Percentiles rank a stretch among this genome's conserved stretches.
phyloP scores from a whole-genome alignment of 2,888 invertebrate genomes.

The Apodemia zela region DNA sequence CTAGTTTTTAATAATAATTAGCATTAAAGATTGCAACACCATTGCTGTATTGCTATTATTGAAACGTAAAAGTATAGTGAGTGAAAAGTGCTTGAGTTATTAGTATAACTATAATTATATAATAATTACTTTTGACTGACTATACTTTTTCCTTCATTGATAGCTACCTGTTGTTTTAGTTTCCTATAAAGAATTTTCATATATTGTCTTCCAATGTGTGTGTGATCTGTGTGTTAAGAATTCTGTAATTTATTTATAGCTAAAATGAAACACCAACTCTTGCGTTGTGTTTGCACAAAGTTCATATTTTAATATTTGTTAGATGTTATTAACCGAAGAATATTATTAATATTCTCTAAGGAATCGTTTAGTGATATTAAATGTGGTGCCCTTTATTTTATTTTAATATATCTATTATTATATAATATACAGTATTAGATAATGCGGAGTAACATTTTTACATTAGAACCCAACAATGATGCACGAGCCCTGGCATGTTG shows the following conservation, averaged over 20 bases:
- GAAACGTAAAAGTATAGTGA: slow-evolving; percentile 2
- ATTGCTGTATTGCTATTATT: slow-evolving; percentile 50
- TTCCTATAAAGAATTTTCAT: slow-evolving; percentile 48
- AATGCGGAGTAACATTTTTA: slow-evolving; percentile 57
- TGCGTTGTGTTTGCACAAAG: slow-evolving; percentile 23
- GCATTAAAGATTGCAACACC: slow-evolving; percentile 54
- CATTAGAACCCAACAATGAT: slow-evolving; percentile 49
- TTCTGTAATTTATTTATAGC: slow-evolving; percentile 25
- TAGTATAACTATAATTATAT: slow-evolving; percentile 25
- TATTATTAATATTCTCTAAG: slow-evolving; percentile 10
- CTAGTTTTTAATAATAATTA: slow-evolving; percentile 37
- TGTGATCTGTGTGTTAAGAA: slow-evolving; percentile 44
- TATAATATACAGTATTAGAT: slow-evolving; percentile 25
- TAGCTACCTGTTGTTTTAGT: slow-evolving; percentile 30
- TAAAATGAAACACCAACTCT: slow-evolving; percentile 26
- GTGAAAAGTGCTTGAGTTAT: neutral
- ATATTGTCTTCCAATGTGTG: slow-evolving; percentile 73
- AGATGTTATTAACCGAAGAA: slow-evolving; percentile 6
- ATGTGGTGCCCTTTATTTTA: slow-evolving; percentile 16
- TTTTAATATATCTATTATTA: neutral
- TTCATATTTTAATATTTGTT: slow-evolving; percentile 12
- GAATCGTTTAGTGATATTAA: slow-evolving; percentile 14
- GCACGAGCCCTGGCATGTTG: slow-evolving; percentile 70
- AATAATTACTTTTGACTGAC: slow-evolving; percentile 28
- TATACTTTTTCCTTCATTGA: slow-evolving; percentile 24